Base-by-base conservation (phyloP, 2,888 invertebrate genomes). In the Pandemis heparana region DNA sequence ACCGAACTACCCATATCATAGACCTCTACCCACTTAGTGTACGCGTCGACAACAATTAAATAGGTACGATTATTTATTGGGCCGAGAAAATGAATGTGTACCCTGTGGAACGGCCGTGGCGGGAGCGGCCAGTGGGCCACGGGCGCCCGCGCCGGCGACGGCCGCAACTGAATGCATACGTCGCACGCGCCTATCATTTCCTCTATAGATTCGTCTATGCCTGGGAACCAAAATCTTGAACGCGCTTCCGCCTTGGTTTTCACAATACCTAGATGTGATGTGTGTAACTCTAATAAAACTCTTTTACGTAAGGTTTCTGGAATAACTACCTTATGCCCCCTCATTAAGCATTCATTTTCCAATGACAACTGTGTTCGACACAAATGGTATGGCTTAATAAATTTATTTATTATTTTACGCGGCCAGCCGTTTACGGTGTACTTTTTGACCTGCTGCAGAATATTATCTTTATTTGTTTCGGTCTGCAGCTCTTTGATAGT, bases 201-300 rank as follows among this genome's bases (percentile, higher is more conserved):
- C 71, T 78, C 76, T 12, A 77, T 38, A n/a, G 38, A 67, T 16
- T 67, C 59, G 63, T 79, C 79, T 14, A 80, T 74, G 6, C 76
- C 77, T 43, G 81, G 79, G 56, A 79, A 81, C 80, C 81, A 80
- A 48, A 81, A 75, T 10, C 80, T 53, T 2, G 75, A 73, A 0
- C 81, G 75, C 8, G 79, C 80, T 72, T 81, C 80, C 6, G 78
- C 76, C 75, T 82, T 82, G 1, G 75, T 79, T 73, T 81, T 82
- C 0, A 80, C 79, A 8, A 81, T 79, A 0, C 82, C 81, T 14
- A 80, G 69, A 75, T 82, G 80, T 8, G 79, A 76, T 9, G 18
- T 62, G 78, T 62, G 43, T 43, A 43, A 10, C 10, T 43, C 43
- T 43, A 8, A 8, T 43, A 43, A 43, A 43, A 43, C 43, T 18